Percentiles rank a stretch among this genome's conserved stretches.
Evolutionary conservation across 2,113 vertebrate genomes (phyloP).

Genomic region (Sakesphorus luctuosus): DNA sequence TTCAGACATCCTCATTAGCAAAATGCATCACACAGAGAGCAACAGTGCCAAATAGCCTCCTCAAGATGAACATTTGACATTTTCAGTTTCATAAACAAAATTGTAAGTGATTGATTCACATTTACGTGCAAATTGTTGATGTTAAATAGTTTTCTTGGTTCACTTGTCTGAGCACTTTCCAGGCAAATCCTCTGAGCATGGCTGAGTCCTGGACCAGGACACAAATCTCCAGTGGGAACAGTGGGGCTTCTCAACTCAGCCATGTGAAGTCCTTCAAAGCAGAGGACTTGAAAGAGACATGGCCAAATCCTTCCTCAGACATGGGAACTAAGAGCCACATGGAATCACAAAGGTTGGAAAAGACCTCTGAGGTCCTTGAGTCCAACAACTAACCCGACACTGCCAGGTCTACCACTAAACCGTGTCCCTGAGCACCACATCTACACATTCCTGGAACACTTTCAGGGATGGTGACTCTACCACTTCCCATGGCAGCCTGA

Average conservation of each 20-base stretch:
- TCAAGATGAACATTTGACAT: not conserved
- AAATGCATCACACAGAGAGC: not conserved
- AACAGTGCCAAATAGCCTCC: not conserved
- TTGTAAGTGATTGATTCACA: not conserved
- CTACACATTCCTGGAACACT: not conserved
- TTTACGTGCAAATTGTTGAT: not conserved
- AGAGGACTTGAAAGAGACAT: not conserved
- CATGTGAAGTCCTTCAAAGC: not conserved
- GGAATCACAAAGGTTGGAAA: not conserved
- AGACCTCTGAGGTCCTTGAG: not conserved
- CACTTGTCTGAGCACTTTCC: not conserved
- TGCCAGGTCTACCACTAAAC: not conserved
- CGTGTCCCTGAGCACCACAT: not conserved
- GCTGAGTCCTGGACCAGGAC: not conserved
- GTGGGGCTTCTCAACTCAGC: not conserved
- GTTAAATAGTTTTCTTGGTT: not conserved
- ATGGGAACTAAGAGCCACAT: not conserved
- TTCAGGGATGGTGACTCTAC: not conserved
- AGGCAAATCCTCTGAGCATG: accelerated
- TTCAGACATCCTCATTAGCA: not conserved
- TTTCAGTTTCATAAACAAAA: not conserved
- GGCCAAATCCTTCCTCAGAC: not conserved
- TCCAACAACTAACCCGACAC: not conserved
- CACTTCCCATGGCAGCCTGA: not conserved
- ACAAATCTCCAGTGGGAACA: not conserved